A percentile compares a stretch with the other conserved stretches of the same genome.
Evolutionary conservation across 37 sponge, comb jelly and placozoan genomes (phyloP).

Genomic region (Halisarca cf. caerulea): DNA sequence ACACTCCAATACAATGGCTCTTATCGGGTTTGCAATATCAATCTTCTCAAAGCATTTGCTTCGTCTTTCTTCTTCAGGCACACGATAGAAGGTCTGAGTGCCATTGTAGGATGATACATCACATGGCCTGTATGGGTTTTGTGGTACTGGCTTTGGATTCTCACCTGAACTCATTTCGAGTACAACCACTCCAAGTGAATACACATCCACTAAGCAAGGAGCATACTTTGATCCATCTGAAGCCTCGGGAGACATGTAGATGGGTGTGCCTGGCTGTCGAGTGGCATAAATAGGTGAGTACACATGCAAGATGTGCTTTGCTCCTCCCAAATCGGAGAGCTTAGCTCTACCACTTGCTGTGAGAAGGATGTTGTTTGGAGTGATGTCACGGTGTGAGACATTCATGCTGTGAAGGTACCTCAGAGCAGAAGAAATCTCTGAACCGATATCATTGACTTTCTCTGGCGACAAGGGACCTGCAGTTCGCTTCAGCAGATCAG

Average conservation of each 20-base stretch:
- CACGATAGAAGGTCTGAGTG: neutral
- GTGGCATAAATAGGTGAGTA: neutral
- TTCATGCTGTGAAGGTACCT: neutral
- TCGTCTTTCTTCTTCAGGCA: constrained; percentile 20
- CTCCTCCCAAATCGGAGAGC: constrained; percentile 19
- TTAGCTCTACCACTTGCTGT: neutral
- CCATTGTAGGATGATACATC: neutral
- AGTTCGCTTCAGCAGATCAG: neutral
- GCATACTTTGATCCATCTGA: neutral
- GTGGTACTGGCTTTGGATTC: neutral
- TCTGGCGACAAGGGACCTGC: neutral
- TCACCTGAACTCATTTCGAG: constrained; percentile 8
- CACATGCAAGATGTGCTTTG: neutral
- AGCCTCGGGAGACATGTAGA: constrained; percentile 26
- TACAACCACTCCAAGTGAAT: neutral
- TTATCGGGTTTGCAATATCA: neutral
- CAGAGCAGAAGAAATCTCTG: constrained; percentile 4
- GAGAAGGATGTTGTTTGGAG: constrained; percentile 29
- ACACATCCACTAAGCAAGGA: neutral
- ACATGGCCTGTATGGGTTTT: neutral
- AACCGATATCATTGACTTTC: neutral
- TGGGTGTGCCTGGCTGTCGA: constrained; percentile 5
- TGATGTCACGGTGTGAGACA: constrained; percentile 17
- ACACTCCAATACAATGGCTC: neutral
- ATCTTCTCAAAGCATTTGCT: neutral